These are phyloP conservation scores for Aphidoletes aphidimyza DNA, from an alignment of 2,888 invertebrate species.

Conservation along the genomic window DNA sequence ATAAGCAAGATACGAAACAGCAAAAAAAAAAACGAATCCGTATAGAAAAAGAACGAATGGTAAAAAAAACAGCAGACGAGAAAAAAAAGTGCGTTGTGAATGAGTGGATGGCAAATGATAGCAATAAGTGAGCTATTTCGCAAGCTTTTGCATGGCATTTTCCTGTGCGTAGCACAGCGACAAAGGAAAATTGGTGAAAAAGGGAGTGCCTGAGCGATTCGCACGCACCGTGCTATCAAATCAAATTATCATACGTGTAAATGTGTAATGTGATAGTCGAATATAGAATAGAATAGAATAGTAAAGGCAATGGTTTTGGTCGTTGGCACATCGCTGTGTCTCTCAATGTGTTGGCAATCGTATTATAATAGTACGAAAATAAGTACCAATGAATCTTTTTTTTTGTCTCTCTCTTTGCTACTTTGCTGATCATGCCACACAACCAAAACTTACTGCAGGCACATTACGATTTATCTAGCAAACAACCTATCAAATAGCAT, in stretches of 20 bases:
- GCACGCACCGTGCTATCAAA: conserved; percentile 51
- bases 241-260: conserved; percentile 51
- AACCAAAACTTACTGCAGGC: too few relatives aligned
- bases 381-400: too few relatives aligned
- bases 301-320: conserved; percentile 28
- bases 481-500: conserved; percentile 21
- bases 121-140: conserved; percentile 46
- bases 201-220: background rate
- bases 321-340: background rate
- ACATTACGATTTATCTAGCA: conserved; percentile 38
- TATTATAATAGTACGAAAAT: conserved; percentile 20
- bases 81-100: background rate
- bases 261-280: conserved; percentile 46
- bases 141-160: background rate
- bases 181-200: background rate
- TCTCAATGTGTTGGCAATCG: background rate
- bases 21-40: background rate
- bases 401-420: too few relatives aligned
- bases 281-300: conserved; percentile 23
- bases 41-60: background rate
- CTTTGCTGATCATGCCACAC: background rate
- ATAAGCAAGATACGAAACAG: too few relatives aligned
- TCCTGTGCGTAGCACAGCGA: background rate
- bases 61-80: conserved; percentile 11
- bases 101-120: conserved; percentile 46